Evolutionary conservation across 2,797 vertebrate genomes (phyloP).

Genomic region (Babyrousa celebensis): DNA sequence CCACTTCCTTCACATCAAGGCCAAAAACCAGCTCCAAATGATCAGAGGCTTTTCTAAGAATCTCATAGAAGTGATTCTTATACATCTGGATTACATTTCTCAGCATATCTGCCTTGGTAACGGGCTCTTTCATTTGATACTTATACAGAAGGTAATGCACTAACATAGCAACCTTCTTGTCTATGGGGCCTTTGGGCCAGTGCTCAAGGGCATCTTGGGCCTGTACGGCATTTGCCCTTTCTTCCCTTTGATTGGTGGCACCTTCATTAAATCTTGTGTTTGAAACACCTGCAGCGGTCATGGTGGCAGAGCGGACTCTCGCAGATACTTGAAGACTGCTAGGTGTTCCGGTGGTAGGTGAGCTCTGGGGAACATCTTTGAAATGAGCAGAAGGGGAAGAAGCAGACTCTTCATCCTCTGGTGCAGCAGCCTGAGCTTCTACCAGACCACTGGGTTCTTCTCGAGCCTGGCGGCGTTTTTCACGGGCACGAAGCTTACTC

Average conservation of each 20-base stretch:
- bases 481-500: conserved; percentile 51
- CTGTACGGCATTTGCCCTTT: not conserved
- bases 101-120: conserved; percentile 70
- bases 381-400: not conserved
- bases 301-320: not conserved
- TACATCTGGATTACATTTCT: conserved; percentile 1
- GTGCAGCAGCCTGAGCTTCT: not conserved
- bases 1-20: conserved; percentile 56
- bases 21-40: conserved; percentile 65
- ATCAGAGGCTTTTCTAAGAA: conserved; percentile 37
- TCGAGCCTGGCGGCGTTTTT: conserved; percentile 22
- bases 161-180: not conserved
- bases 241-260: not conserved
- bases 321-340: not conserved
- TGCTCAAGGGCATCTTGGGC: not conserved
- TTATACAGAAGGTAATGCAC: conserved; percentile 68
- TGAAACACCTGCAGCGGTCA: not conserved
- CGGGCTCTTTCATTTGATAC: conserved; percentile 57
- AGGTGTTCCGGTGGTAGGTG: not conserved
- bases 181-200: rapidly evolving
- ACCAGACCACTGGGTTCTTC: not conserved
- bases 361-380: not conserved
- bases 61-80: conserved; percentile 28
- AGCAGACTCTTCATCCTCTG: not conserved
- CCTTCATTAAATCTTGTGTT: not conserved